Evolutionary conservation across 2,113 vertebrate species (phyloP).

Genomic region (Phrynosoma blainvillii): DNA sequence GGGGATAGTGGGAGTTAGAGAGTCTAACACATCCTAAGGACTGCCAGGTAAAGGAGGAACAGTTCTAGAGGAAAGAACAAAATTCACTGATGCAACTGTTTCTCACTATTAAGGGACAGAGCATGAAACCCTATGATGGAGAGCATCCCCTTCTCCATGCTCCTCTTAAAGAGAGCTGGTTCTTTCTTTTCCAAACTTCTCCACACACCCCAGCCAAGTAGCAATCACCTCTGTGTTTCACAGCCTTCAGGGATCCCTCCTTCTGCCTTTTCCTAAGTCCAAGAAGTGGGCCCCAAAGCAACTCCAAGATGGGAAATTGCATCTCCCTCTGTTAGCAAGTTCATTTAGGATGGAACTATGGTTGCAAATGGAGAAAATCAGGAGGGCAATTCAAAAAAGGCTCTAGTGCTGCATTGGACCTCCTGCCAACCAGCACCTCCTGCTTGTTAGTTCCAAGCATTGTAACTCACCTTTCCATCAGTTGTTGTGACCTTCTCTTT

Average conservation of each 20-base stretch:
- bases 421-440: background rate
- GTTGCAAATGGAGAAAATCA: background rate
- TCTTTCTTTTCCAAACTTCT: background rate
- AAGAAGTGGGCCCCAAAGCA: background rate
- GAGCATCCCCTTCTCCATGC: fast-evolving
- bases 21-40: too few species aligned
- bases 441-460: background rate
- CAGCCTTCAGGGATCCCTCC: too few species aligned
- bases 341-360: background rate
- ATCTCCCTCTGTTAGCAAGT: background rate
- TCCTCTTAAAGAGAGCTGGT: fast-evolving
- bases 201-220: too few species aligned
- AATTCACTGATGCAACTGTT: background rate
- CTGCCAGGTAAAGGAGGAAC: too few species aligned
- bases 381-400: background rate
- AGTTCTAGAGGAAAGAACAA: background rate
- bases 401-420: too few species aligned
- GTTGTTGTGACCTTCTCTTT: background rate
- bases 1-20: too few species aligned
- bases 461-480: slow-evolving; percentile 3
- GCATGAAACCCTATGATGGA: slow-evolving; percentile 16
- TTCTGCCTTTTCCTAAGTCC: too few species aligned
- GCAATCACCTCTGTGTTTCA: background rate
- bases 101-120: background rate
- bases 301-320: background rate